Evolutionary conservation across 2,797 vertebrate species (phyloP).

Genomic region (Falco peregrinus): DNA sequence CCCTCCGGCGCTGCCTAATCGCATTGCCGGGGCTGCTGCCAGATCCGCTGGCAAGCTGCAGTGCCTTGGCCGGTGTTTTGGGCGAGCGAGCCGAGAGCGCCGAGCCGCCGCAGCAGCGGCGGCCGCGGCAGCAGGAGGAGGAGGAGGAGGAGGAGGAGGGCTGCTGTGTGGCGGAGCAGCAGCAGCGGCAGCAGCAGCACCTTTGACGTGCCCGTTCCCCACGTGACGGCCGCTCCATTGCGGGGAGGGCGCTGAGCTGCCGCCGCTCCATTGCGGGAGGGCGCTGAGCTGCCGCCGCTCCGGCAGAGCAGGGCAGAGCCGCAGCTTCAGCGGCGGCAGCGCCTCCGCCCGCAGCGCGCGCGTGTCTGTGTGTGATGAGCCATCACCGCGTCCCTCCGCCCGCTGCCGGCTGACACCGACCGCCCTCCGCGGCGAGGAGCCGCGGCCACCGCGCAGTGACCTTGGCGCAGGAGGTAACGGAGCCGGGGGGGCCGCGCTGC

Average conservation of each 20-base stretch:
- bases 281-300: neutral
- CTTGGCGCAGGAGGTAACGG: slow-evolving; percentile 75
- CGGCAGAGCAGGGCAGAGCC: slow-evolving; percentile 50
- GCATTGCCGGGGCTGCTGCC: neutral
- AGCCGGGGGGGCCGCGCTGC: neutral
- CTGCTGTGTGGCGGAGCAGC: neutral
- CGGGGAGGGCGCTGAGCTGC: slow-evolving; percentile 16
- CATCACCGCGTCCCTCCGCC: slow-evolving; percentile 60
- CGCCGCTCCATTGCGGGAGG: neutral
- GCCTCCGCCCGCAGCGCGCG: slow-evolving; percentile 37
- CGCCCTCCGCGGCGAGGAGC: slow-evolving; percentile 2
- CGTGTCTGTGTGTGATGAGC: slow-evolving; percentile 66
- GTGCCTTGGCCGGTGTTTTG: slow-evolving; percentile 10
- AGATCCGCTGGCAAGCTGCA: slow-evolving; percentile 12
- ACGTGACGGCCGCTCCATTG: slow-evolving; percentile 76
- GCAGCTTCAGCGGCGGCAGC: slow-evolving; percentile 42
- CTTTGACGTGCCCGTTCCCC: slow-evolving; percentile 68
- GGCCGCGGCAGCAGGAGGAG: too few species aligned
- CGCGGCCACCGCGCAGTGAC: slow-evolving; percentile 61
- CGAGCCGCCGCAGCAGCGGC: neutral
- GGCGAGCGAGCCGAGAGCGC: neutral
- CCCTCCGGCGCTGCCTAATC: slow-evolving; percentile 27
- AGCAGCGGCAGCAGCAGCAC: slow-evolving; percentile 44
- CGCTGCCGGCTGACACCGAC: slow-evolving; percentile 73
- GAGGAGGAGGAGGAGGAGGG: neutral